phyloP scores from a whole-genome alignment of 2,797 vertebrate genomes.

The Pitangus sulphuratus region DNA sequence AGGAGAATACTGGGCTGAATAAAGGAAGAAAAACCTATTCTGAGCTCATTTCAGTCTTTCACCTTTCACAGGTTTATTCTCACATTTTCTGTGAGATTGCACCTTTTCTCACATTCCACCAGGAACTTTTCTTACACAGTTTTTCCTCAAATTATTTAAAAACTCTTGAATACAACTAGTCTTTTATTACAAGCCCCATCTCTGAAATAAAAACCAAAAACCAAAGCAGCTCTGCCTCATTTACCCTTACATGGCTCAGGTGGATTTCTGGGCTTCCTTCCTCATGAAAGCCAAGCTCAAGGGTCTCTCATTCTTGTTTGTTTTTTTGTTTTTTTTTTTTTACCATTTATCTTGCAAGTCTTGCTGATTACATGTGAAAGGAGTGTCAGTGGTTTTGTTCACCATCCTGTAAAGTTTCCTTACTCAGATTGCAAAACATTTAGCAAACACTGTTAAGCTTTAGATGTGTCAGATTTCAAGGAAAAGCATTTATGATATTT shows the following conservation, averaged over 20 bases:
- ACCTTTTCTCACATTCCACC: not conserved
- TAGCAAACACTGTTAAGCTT: not conserved
- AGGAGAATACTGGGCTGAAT: not conserved
- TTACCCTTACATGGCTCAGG: not conserved
- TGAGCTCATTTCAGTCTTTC: not conserved
- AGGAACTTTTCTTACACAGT: not conserved
- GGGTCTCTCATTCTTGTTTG: not conserved
- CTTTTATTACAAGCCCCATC: not conserved
- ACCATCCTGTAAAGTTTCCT: not conserved
- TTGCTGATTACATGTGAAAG: not conserved
- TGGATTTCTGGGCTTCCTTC: not conserved
- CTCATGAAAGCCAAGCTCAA: not conserved
- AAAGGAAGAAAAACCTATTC: not conserved
- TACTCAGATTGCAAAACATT: not conserved
- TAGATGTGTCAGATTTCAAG: not conserved
- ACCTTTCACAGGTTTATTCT: not conserved
- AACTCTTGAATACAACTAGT: not conserved
- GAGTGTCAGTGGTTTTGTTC: not conserved
- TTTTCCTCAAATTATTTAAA: not conserved
- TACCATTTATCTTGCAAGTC: not conserved
- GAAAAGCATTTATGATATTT: not conserved
- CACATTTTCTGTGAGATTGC: not conserved
- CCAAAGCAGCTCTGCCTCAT: not conserved
- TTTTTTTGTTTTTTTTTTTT: not conserved
- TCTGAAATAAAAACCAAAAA: not conserved